Evolutionary conservation across 2,797 vertebrate genomes (phyloP).

Genomic region (Enteromius unitaeniatus): DNA sequence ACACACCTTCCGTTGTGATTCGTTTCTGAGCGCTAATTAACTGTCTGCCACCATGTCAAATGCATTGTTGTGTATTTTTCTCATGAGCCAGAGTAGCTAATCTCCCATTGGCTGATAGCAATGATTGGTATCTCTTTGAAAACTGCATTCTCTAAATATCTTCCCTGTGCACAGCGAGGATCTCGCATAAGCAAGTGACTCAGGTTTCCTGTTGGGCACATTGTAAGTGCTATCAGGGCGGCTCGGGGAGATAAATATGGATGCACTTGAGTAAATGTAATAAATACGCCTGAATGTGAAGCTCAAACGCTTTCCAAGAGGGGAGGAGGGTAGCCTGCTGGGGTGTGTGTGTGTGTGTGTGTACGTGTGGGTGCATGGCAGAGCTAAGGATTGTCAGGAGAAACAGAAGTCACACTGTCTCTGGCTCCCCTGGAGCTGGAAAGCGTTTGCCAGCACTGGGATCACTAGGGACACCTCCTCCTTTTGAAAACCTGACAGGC

Average conservation of each 20-base stretch:
- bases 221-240: slow-evolving; percentile 51
- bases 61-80: slow-evolving; percentile 46
- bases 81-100: slow-evolving; percentile 55
- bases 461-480: slow-evolving; percentile 63
- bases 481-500: slow-evolving; percentile 69
- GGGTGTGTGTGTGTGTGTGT: slow-evolving; percentile 53
- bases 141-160: slow-evolving; percentile 65
- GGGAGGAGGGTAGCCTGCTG: slow-evolving; percentile 55
- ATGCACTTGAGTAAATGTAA: slow-evolving; percentile 66
- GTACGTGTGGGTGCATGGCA: slow-evolving; percentile 61
- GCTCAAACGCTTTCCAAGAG: slow-evolving; percentile 55
- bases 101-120: slow-evolving; percentile 57
- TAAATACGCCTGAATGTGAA: slow-evolving; percentile 64
- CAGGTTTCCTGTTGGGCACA: slow-evolving; percentile 57
- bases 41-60: slow-evolving; percentile 48
- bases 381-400: slow-evolving; percentile 64
- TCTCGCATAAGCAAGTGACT: slow-evolving; percentile 59
- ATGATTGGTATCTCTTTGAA: slow-evolving; percentile 60
- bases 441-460: slow-evolving; percentile 73
- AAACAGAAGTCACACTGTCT: slow-evolving; percentile 69
- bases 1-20: slow-evolving; percentile 34
- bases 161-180: slow-evolving; percentile 57
- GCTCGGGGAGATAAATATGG: slow-evolving; percentile 61
- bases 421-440: slow-evolving; percentile 71
- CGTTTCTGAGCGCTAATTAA: slow-evolving; percentile 49